These are phyloP conservation scores for Spea hammondii DNA, from an alignment of 2,797 vertebrate genomes.

Conservation along the genomic window DNA sequence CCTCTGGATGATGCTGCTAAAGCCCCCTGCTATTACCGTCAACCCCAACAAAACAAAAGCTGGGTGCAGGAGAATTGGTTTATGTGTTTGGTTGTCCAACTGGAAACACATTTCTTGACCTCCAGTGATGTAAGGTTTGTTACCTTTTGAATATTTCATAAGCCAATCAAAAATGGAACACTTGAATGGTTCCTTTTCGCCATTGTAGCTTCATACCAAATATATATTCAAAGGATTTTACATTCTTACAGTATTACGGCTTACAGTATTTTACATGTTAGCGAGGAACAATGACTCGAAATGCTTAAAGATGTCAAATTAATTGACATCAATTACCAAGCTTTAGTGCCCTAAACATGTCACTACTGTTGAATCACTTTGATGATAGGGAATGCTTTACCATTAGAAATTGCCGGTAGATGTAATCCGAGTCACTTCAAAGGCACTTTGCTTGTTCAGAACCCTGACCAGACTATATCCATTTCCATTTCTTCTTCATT, in stretches of 20 bases:
- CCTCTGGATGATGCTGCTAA: no score
- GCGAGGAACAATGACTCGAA: constrained; percentile 28
- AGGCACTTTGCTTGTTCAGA: constrained; percentile 16
- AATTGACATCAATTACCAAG: constrained; percentile 36
- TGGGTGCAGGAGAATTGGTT: no score
- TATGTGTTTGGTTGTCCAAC: no score
- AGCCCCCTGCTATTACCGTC: no score
- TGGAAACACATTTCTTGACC: no score
- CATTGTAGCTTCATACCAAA: neutral
- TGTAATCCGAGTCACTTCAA: constrained; percentile 37
- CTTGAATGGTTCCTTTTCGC: neutral
- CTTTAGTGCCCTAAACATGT: constrained; percentile 43
- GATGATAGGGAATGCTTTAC: constrained; percentile 28
- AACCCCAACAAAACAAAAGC: no score
- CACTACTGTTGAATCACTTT: constrained; percentile 36
- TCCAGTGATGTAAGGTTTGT: no score
- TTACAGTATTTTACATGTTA: constrained; percentile 4
- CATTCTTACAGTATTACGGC: neutral
- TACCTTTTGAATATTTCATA: neutral
- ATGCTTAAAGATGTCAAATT: constrained; percentile 43
- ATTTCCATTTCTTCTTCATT: constrained; percentile 1
- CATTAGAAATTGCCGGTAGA: constrained; percentile 24
- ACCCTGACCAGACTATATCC: neutral
- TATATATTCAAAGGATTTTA: neutral
- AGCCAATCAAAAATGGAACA: neutral